Evolutionary conservation across 2,113 vertebrate species (phyloP), one percentile per base, ranked within the genome.

Genomic region (Phyllostomus discolor): DNA sequence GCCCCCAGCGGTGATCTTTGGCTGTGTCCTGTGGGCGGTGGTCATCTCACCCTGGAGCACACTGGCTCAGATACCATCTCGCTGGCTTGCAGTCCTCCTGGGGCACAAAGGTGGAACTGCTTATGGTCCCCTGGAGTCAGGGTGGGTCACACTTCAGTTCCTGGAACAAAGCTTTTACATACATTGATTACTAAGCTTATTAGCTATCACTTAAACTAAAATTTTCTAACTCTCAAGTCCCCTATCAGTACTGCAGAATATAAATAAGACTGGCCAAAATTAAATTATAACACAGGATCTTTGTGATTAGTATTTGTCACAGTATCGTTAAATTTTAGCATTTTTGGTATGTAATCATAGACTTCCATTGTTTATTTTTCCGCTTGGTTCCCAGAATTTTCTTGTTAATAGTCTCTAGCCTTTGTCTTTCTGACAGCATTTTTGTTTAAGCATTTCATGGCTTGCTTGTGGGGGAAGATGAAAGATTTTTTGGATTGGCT

Each of bases 341-440:
- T 57, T 86, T 70, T 73, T 82, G 43, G 5, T 67, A 7, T 38
- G 10, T 59, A 26, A n/a, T 80, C 80, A 5, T 50, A 14, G 24
- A 75, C 2, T 94, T 91, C 1, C 38, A 15, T 75, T 85, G 16
- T n/a, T 92, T 41, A 2, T 4, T 43, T 76, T 80, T 90, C 66
- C 14, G 43, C 10, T 69, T 97, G 35, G 17, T 94, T 90, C 11
- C 76, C 90, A 38, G 26, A 90, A 26, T 84, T 94, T 92, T 94
- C 35, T 69, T 62, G 5, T 72, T 88, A 84, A 35, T 79, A 46
- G 11, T 79, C n/a, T 88, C 66, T 20, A 88, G 69, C 62, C 31
- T 83, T 88, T 66, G 33, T 84, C 85, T 94, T 78, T 94, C 38
- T 81, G 8, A 73, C 54, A 83, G 22, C 41, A 59, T 59, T 50